phyloP scores from a whole-genome alignment of 2,113 vertebrate species.

The Mormoops blainvillei region DNA sequence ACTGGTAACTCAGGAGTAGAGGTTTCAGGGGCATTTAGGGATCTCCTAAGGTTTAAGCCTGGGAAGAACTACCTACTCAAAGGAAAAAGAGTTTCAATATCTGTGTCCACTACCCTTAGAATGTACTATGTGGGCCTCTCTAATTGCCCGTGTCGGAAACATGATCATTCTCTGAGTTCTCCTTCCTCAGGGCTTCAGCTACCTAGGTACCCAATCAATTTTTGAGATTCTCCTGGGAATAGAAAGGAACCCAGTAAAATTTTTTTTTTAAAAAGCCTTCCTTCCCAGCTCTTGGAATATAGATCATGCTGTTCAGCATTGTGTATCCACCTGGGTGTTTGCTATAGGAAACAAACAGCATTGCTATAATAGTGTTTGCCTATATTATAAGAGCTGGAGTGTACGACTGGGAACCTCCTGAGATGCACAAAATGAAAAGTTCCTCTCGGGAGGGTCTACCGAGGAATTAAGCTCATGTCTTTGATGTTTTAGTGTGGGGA shows the following conservation, averaged over 20 bases:
- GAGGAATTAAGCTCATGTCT: not conserved
- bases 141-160: not conserved
- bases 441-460: not conserved
- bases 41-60: not conserved
- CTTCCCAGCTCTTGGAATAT: not conserved
- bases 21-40: not conserved
- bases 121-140: no score
- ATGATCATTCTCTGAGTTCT: not conserved
- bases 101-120: not conserved
- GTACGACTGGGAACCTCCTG: not conserved
- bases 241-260: no score
- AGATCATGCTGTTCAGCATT: accelerated
- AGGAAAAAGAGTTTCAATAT: not conserved
- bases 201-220: accelerated
- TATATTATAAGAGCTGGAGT: not conserved
- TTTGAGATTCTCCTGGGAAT: no score
- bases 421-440: not conserved
- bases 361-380: not conserved
- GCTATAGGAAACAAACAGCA: no score
- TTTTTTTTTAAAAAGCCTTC: no score
- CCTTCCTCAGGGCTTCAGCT: not conserved
- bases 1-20: not conserved
- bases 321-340: not conserved
- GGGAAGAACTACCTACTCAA: not conserved
- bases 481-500: accelerated